phyloP scores from a whole-genome alignment of 2,113 vertebrate species.

The Megaceryle maxima region DNA sequence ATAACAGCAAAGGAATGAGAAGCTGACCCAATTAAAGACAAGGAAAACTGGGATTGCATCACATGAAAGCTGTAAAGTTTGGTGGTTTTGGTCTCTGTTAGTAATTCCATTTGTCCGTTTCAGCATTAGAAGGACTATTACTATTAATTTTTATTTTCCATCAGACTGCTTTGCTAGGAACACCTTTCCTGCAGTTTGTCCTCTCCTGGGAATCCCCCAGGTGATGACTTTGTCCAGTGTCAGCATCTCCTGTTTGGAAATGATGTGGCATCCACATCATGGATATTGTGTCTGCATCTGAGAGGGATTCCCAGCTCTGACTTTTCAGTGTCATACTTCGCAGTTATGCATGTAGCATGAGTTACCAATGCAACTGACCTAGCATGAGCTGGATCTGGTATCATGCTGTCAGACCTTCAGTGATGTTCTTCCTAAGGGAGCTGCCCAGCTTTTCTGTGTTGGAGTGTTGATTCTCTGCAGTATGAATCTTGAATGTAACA shows the following conservation, averaged over 20 bases:
- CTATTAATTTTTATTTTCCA: neutral
- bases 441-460: neutral
- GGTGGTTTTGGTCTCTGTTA: neutral
- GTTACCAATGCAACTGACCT: neutral
- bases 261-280: neutral
- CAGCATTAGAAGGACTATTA: neutral
- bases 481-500: neutral
- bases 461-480: neutral
- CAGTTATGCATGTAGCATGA: neutral
- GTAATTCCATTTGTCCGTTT: neutral
- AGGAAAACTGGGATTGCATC: neutral
- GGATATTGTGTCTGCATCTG: neutral
- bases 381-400: neutral
- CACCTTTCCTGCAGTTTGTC: neutral
- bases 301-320: neutral
- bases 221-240: neutral
- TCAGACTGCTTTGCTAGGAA: neutral
- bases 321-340: neutral
- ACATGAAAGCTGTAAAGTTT: neutral
- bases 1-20: neutral
- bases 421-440: neutral
- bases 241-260: accelerated
- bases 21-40: neutral
- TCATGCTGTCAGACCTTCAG: neutral
- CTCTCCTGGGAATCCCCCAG: neutral